Evolutionary conservation across 2,888 invertebrate species (phyloP), one percentile per base, ranked within the genome.

Genomic region (Spisula subtruncata): DNA sequence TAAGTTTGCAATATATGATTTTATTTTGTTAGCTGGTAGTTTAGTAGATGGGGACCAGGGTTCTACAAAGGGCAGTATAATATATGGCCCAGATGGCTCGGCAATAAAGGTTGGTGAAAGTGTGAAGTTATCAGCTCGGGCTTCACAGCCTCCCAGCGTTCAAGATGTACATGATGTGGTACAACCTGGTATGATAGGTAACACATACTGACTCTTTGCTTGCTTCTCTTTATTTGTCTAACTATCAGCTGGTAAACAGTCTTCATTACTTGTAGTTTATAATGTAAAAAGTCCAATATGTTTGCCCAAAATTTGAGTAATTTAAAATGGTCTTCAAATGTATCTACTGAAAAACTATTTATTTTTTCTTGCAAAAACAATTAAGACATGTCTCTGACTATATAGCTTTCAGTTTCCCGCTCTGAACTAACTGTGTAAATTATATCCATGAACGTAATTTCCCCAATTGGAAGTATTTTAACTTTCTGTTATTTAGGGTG

Each of bases 11-110:
- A 5, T 56, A 29, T 82, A 56, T 35, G 60, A 25, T 46, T 51
- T 60, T 66, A 35, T 80, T 82, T 66, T 46, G 75, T 32, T 91
- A 92, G 92, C 92, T n/a, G 91, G 92, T 92, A 92, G 92, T 79
- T n/a, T 87, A 66, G 90, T 87, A 81, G 92, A 90, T 60, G 92
- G 91, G 16, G 80, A 82, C 16, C 92, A 87, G 80, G 90, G 90
- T 2, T 94, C 95, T 0, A 81, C 92, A 32, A 94, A 94, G 79
- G 96, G 96, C 75, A 96, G 96, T 86, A 93, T 95, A 41, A 92
- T 96, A n/a, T 94, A 93, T 87, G 96, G 95, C 29, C 96, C 96
- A 60, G 96, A 95, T 89, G 96, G 96, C 16, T 95, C 95, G 82
- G 93, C 95, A 41, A 94, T 96, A 79, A 94, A 92, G 90, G 94